Percentiles rank a stretch among this genome's conserved stretches.
Evolutionary conservation across 2,797 vertebrate genomes (phyloP).

Genomic region (Brotula barbata): DNA sequence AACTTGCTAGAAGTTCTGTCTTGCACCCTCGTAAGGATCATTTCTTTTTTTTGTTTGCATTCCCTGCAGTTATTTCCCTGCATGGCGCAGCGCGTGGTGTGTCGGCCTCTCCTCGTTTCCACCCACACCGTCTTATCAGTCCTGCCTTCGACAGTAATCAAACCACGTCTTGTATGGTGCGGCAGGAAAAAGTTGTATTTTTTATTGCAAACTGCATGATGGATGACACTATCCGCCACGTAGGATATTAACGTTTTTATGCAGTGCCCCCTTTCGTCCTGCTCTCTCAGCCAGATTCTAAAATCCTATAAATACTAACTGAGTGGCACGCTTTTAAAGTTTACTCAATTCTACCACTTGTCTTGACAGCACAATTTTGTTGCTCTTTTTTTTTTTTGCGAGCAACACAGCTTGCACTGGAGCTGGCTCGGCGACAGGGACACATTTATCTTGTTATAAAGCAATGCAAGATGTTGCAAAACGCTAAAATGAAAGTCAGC

Average conservation of each 20-base stretch:
- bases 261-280: constrained; percentile 42
- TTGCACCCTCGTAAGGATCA: constrained; percentile 1
- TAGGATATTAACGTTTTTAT: constrained; percentile 68
- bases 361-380: constrained; percentile 63
- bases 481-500: constrained; percentile 62
- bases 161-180: constrained; percentile 20
- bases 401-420: constrained; percentile 67
- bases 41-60: constrained; percentile 10
- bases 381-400: constrained; percentile 22
- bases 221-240: constrained; percentile 57
- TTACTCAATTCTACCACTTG: constrained; percentile 60
- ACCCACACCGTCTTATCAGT: constrained; percentile 27
- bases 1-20: neutral
- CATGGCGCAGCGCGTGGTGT: constrained; percentile 8
- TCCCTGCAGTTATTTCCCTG: constrained; percentile 13
- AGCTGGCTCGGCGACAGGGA: constrained; percentile 68
- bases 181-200: constrained; percentile 10
- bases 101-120: constrained; percentile 23
- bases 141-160: constrained; percentile 32
- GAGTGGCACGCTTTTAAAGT: constrained; percentile 62
- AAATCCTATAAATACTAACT: constrained; percentile 67
- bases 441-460: constrained; percentile 79
- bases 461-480: constrained; percentile 69
- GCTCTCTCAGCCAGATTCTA: constrained; percentile 41
- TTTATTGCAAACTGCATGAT: constrained; percentile 53